A percentile compares a stretch with the other conserved stretches of the same genome.
Conservation (phyloP, 2,797 vertebrate species). For the Gymnothorax reevesii region DNA sequence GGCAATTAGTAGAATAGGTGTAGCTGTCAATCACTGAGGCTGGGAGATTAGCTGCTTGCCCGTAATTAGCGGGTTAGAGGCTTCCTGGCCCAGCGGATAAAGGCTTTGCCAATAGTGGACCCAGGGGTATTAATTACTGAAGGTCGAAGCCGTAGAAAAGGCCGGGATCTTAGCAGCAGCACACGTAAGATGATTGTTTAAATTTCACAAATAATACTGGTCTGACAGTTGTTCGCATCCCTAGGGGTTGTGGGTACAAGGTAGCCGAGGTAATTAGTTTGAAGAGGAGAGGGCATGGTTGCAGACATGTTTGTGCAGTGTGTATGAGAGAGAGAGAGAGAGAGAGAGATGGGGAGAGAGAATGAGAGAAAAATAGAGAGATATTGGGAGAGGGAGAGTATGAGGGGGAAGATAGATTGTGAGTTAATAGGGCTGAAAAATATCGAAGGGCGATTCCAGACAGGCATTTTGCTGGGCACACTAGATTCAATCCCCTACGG, state of each 20-base stretch:
- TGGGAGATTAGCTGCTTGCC: conserved; percentile 79
- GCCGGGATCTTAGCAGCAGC: conserved; percentile 80
- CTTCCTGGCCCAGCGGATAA: conserved; percentile 79
- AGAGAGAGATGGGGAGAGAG: conserved; percentile 31
- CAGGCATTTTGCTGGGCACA: conserved; percentile 46
- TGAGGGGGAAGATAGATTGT: conserved; percentile 22
- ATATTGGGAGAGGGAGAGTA: conserved; percentile 18
- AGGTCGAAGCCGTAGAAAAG: conserved; percentile 82
- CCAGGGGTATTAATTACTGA: conserved; percentile 86
- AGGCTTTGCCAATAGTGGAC: conserved; percentile 83
- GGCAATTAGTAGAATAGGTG: conserved; percentile 83
- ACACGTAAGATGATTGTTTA: conserved; percentile 84
- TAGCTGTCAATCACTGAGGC: conserved; percentile 78
- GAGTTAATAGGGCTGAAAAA: conserved; percentile 20
- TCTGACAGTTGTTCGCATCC: conserved; percentile 80
- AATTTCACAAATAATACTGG: conserved; percentile 85
- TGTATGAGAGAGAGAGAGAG: conserved; percentile 41
- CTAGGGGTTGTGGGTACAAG: conserved; percentile 73
- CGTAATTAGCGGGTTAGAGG: conserved; percentile 83
- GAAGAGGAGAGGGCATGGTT: conserved; percentile 83
- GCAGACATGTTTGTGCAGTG: conserved; percentile 75
- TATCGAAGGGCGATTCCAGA: conserved; percentile 37
- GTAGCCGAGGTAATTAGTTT: conserved; percentile 83
- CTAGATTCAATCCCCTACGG: conserved; percentile 32
- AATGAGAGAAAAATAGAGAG: conserved; percentile 38